Conservation (phyloP, 2,113 vertebrate genomes). For the Salvelinus alpinus region DNA sequence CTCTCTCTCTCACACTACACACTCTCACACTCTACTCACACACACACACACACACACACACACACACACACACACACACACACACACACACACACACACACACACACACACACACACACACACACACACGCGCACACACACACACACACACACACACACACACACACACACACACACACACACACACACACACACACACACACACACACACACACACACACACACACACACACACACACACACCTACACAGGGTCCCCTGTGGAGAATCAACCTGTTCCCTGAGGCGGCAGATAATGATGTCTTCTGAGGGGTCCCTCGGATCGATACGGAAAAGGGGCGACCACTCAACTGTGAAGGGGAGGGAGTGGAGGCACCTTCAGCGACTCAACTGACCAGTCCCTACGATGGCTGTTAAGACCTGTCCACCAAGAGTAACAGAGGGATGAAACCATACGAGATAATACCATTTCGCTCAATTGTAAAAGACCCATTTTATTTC, state of each 20-base stretch:
- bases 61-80: too few relatives aligned
- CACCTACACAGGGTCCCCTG: not conserved
- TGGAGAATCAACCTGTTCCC: not conserved
- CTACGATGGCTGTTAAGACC: not conserved
- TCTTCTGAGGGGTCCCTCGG: not conserved
- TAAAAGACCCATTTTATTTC: not conserved
- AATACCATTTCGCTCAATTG: not conserved
- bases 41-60: too few relatives aligned
- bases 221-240: too few relatives aligned
- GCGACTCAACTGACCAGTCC: not conserved
- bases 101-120: too few relatives aligned
- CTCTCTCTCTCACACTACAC: too few relatives aligned
- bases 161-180: too few relatives aligned
- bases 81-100: too few relatives aligned
- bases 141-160: too few relatives aligned
- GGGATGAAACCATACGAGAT: not conserved
- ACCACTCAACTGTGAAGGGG: constrained; percentile 1
- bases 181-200: too few relatives aligned
- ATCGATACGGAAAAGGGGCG: not conserved
- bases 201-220: too few relatives aligned
- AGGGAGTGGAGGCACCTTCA: constrained; percentile 4
- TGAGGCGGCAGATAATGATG: not conserved
- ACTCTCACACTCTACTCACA: too few relatives aligned
- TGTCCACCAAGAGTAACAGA: not conserved
- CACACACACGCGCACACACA: too few relatives aligned